Conservation (phyloP, 1,140 invertebrate species). For the Aphelinus certus region DNA sequence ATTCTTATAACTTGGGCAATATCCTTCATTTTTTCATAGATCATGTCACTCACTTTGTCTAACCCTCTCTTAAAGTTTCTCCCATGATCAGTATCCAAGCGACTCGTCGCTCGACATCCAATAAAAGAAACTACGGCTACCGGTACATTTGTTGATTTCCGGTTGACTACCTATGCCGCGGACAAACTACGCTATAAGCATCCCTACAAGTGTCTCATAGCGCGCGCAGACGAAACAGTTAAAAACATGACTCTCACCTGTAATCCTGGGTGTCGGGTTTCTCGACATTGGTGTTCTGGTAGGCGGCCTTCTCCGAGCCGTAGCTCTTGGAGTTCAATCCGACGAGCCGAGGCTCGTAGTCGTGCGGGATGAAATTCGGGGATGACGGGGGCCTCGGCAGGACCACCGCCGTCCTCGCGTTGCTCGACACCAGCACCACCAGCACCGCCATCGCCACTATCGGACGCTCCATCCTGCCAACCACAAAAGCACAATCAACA, state of each 20-base stretch:
- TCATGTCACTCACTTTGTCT: no score
- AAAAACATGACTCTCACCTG: conserved; percentile 39
- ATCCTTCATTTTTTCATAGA: no score
- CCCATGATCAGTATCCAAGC: no score
- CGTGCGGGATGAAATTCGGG: conserved; percentile 54
- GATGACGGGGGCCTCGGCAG: conserved; percentile 60
- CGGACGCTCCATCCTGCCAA: neutral
- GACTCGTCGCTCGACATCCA: no score
- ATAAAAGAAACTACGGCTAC: no score
- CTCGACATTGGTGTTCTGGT: conserved; percentile 54
- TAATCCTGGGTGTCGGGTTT: conserved; percentile 53
- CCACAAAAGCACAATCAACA: neutral
- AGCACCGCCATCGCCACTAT: conserved; percentile 35
- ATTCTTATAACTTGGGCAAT: no score
- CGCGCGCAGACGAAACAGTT: no score
- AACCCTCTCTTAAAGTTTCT: no score
- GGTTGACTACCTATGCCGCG: no score
- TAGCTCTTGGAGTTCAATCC: conserved; percentile 43
- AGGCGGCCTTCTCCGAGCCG: conserved; percentile 35
- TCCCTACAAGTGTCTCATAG: no score
- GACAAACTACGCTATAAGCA: no score
- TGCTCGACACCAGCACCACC: conserved; percentile 41
- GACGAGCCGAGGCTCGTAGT: conserved; percentile 17
- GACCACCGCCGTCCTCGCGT: conserved; percentile 54
- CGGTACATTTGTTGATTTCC: no score